Conservation (phyloP, 2,797 vertebrate species). For the Tamandua tetradactyla region DNA sequence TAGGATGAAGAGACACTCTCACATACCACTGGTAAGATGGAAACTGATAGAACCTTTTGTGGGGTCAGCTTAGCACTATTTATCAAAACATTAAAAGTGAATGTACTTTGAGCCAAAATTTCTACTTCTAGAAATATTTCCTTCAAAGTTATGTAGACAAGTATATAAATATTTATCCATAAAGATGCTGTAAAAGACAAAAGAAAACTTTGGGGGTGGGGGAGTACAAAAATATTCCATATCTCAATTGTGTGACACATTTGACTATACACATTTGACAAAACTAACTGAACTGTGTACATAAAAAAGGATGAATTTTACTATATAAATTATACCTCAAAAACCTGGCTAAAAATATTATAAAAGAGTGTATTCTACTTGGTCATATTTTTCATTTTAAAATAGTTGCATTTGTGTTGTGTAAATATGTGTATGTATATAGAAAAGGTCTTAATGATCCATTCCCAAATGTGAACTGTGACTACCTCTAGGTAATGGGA, state of each 20-base stretch:
- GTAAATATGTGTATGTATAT: neutral
- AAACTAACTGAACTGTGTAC: too few relatives aligned
- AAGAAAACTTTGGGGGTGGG: too few relatives aligned
- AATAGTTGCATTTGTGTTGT: neutral
- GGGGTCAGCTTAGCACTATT: neutral
- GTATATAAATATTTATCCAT: neutral
- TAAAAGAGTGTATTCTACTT: neutral
- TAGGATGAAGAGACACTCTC: neutral
- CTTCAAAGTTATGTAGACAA: neutral
- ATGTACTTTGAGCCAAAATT: neutral
- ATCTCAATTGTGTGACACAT: too few relatives aligned
- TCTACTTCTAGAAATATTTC: neutral
- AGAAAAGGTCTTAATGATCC: neutral
- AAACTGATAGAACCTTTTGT: neutral
- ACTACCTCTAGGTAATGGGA: neutral
- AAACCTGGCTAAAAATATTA: too few relatives aligned
- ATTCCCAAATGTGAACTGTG: neutral
- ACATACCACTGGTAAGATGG: neutral
- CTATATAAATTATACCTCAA: too few relatives aligned
- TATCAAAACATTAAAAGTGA: neutral
- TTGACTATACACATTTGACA: too few relatives aligned
- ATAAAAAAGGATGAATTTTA: too few relatives aligned
- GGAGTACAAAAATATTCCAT: too few relatives aligned
- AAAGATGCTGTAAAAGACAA: too few relatives aligned
- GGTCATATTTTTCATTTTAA: neutral